Conservation (phyloP, 2,797 vertebrate species). For the Phrynocephalus forsythii region DNA sequence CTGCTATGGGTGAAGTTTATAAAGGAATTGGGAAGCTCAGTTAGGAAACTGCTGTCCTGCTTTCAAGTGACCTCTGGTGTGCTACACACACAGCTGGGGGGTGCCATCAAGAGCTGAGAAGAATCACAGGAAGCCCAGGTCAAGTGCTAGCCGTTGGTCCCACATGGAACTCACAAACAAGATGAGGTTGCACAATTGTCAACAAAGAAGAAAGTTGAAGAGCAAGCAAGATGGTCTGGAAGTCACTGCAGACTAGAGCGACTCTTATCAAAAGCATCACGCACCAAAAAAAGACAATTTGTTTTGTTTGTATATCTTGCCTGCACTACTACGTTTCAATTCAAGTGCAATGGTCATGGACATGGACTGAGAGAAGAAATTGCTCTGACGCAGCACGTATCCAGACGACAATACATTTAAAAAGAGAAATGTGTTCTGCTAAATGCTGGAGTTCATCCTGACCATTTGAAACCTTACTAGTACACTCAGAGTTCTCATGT, state of each 20-base stretch:
- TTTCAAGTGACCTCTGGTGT: conserved; percentile 7
- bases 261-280: background rate
- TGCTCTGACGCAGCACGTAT: background rate
- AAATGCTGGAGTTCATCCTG: conserved; percentile 5
- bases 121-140: conserved; percentile 4
- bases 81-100: background rate
- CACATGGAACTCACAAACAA: background rate
- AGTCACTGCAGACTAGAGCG: background rate
- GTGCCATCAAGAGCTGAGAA: background rate
- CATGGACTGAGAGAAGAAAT: background rate
- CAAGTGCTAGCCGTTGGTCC: background rate
- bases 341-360: background rate
- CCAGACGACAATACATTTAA: background rate
- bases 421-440: background rate
- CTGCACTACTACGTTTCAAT: background rate
- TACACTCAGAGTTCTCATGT: conserved; percentile 17
- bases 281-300: background rate
- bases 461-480: background rate
- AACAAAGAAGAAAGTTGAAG: background rate
- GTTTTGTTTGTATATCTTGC: background rate
- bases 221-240: conserved; percentile 1
- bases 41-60: background rate
- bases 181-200: background rate
- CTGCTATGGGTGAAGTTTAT: background rate
- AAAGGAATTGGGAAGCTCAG: background rate